Base-by-base conservation (phyloP, 2,797 vertebrate genomes). In the Danio kyathit region DNA sequence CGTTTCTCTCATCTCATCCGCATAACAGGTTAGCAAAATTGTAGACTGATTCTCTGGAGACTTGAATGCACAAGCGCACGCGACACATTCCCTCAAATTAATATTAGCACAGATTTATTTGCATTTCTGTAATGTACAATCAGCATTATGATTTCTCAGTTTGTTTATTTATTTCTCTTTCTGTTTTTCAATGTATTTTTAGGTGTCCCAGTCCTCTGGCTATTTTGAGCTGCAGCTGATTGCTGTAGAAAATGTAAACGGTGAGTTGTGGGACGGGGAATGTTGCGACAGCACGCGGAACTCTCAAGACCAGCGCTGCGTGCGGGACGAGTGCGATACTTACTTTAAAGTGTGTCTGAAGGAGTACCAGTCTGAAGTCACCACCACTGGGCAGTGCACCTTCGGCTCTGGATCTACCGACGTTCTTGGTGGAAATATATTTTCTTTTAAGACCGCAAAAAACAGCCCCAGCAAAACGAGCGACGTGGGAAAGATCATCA, bases 201-300 rank as follows among this genome's bases (percentile, higher is more conserved):
- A 99, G 98, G 96, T 95, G 95, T 95, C 95, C 92, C 94, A 94
- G 91, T 96, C 95, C 86, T 95, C 95, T 86, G 98, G 98, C 94
- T 97, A 96, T 95, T 99, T 99, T 90, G 97, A 99, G 96, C 95
- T 99, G 93, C 97, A 96, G 96, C 93, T 99, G 94, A 95, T 96
- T 92, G 94, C 95, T 51, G 94, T 99, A 91, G 94, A 96, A 93
- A 99, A 99, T 90, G 91, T 93, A 65, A 97, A 97, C 92, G 98
- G 98, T 44, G 96, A 99, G 94, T 83, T 97, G 93, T 94, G 94
- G 90, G 95, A 93, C 91, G 96, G 97, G 87, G 95, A 96, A 88
- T 99, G 98, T 93, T 99, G 97, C 89, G 98, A 99, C 89, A 97
- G 96, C 88, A 78, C 88, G 87, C 91, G 95, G 89, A 93, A 91